Base-by-base conservation (phyloP, 2,797 vertebrate genomes). In the Chelonia mydas region DNA sequence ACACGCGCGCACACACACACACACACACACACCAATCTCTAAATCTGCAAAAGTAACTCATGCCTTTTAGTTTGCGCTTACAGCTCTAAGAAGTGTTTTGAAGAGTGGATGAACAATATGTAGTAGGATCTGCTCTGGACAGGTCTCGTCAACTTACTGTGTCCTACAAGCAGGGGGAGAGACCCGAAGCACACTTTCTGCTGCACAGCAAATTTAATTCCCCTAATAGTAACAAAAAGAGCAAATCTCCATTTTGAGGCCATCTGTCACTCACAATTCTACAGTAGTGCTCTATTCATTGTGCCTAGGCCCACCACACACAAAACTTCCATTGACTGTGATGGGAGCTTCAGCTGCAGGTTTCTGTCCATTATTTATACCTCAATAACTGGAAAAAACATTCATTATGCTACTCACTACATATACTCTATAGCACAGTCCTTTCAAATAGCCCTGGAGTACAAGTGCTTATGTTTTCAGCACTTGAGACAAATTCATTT, bases 381-480 rank as follows among this genome's bases (percentile, higher is more conserved):
- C 25, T 37, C 17, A 17, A 27, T 31, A 51, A 23, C 0, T 3
- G 5, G 54, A 5, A 61, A 79, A 53, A 49, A 23, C 68, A 83
- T 50, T 31, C 19, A 16, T 37, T 81, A 41, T 1, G 12, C 5
- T 81, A 55, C 49, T 53, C 31, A 72, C 3, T 79, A 47, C 19
- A 7, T 12, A 27, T 68, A 49, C 15, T 90, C 2, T 53, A 2
- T 41, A 12, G 37, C 1, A 10, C 31, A 90, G 80, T 68, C 5
- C 81, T 1, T 59, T 37, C 85, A 88, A 85, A 87, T 0, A 0
- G 0, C 9, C 47, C 41, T 49, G 17, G 17, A 68, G 54, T 65
- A 74, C 10, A 91, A 92, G 33, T 49, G 41, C 83, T 3, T 78
- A 33, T 51, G 33, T 53, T 94, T 85, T 83, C 33, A 89, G 76